Conservation (phyloP, 1,140 invertebrate species). For the Lordiphosa mommai region DNA sequence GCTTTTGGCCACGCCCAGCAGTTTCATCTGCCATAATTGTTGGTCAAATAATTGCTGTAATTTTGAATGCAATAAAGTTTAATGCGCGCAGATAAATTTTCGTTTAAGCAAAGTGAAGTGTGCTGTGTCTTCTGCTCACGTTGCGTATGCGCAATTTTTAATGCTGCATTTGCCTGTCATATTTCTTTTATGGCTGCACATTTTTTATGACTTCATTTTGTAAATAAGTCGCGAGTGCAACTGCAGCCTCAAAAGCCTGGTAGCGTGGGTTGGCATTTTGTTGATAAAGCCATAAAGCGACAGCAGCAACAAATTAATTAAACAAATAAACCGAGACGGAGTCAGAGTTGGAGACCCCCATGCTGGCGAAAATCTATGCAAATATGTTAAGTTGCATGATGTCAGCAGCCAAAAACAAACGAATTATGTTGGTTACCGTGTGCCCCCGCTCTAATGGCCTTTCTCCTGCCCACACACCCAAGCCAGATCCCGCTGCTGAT, state of each 20-base stretch:
- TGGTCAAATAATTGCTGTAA: slow-evolving; percentile 69
- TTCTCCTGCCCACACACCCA: slow-evolving; percentile 27
- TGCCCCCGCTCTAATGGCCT: slow-evolving; percentile 39
- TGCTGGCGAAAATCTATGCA: slow-evolving; percentile 48
- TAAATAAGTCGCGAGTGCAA: slow-evolving; percentile 48
- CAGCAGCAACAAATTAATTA: slow-evolving; percentile 66
- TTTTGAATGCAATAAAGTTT: slow-evolving; percentile 72
- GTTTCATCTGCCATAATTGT: slow-evolving; percentile 55
- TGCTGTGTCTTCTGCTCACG: slow-evolving; percentile 24
- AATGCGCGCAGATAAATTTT: slow-evolving; percentile 69
- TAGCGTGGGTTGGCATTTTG: slow-evolving; percentile 42
- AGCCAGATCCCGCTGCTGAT: slow-evolving; percentile 30
- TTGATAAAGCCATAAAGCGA: slow-evolving; percentile 52
- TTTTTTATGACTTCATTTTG: slow-evolving; percentile 67
- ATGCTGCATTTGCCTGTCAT: slow-evolving; percentile 45
- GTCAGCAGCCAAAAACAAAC: slow-evolving; percentile 53
- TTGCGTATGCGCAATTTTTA: slow-evolving; percentile 69
- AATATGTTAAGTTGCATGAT: slow-evolving; percentile 56
- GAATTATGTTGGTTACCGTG: slow-evolving; percentile 15
- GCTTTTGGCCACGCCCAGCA: slow-evolving; percentile 23
- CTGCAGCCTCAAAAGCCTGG: slow-evolving; percentile 16
- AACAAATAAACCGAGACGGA: slow-evolving; percentile 55
- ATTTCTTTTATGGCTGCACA: slow-evolving; percentile 54
- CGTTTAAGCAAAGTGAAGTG: slow-evolving; percentile 62
- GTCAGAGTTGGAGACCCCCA: slow-evolving; percentile 1